Percentiles rank a stretch among this genome's conserved stretches.
Evolutionary conservation across 2,888 invertebrate genomes (phyloP).

Genomic region (Drosophila pegasa): DNA sequence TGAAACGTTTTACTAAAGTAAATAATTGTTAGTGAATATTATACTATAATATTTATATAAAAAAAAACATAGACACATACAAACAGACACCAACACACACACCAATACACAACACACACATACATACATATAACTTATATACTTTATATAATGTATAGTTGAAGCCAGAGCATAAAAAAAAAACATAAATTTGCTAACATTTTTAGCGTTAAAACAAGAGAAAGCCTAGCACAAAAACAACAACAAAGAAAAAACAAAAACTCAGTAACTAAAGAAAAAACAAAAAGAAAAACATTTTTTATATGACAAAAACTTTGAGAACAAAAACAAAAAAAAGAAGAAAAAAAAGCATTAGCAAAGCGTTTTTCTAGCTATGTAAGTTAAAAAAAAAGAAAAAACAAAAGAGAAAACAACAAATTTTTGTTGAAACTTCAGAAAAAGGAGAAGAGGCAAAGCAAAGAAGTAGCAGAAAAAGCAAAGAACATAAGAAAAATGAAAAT

Average conservation of each 20-base stretch:
- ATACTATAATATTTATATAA: slow-evolving; percentile 66
- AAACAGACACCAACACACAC: background rate
- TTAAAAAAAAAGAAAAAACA: slow-evolving; percentile 9
- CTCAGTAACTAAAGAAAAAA: slow-evolving; percentile 49
- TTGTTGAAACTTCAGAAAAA: slow-evolving; percentile 35
- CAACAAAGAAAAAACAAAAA: slow-evolving; percentile 39
- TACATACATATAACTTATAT: slow-evolving; percentile 49
- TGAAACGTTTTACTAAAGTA: slow-evolving; percentile 77
- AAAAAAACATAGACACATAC: background rate
- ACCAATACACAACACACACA: background rate
- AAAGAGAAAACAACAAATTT: no score
- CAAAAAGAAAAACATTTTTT: slow-evolving; percentile 47
- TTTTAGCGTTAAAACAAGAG: slow-evolving; percentile 58
- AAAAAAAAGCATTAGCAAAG: slow-evolving; percentile 58
- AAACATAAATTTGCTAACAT: slow-evolving; percentile 63
- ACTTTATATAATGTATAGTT: slow-evolving; percentile 75
- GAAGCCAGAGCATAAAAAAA: slow-evolving; percentile 48
- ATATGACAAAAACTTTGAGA: slow-evolving; percentile 54
- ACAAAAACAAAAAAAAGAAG: slow-evolving; percentile 19
- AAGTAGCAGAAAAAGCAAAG: slow-evolving; percentile 9
- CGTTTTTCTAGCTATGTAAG: slow-evolving; percentile 67
- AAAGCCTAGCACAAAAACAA: slow-evolving; percentile 68
- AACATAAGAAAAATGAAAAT: slow-evolving; percentile 1
- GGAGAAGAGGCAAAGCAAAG: slow-evolving; percentile 9
- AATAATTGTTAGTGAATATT: slow-evolving; percentile 79